Evolutionary conservation across 2,113 vertebrate genomes (phyloP).

Genomic region (Cyanoderma ruficeps): DNA sequence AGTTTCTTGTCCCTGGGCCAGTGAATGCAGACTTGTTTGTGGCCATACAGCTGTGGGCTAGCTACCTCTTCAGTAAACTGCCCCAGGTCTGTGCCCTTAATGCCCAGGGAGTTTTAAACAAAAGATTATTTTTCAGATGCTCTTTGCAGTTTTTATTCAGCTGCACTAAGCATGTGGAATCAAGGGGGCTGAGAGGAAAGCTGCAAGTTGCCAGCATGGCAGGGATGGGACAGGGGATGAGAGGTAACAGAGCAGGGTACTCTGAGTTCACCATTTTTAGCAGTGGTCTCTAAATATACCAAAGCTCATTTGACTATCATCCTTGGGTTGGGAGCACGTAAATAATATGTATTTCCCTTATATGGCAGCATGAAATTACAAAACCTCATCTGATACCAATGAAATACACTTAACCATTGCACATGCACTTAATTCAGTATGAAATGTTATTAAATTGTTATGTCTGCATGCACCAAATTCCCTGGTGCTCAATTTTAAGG

Average conservation of each 20-base stretch:
- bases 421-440: neutral
- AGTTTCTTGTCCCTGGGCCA: neutral
- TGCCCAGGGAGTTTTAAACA: neutral
- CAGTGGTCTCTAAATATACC: neutral
- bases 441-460: neutral
- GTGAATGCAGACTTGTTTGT: neutral
- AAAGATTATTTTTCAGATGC: neutral
- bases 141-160: neutral
- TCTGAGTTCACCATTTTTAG: neutral
- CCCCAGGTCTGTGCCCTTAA: neutral
- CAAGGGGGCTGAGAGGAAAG: neutral
- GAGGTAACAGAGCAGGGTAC: neutral
- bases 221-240: neutral
- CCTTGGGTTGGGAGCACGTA: neutral
- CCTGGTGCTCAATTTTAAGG: neutral
- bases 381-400: neutral
- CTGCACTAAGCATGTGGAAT: neutral
- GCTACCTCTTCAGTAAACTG: neutral
- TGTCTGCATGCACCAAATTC: neutral
- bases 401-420: neutral
- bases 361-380: neutral
- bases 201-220: neutral
- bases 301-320: neutral
- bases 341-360: neutral
- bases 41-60: neutral